Base-by-base conservation (phyloP, 2,113 vertebrate species). In the Platycercus adscitus region DNA sequence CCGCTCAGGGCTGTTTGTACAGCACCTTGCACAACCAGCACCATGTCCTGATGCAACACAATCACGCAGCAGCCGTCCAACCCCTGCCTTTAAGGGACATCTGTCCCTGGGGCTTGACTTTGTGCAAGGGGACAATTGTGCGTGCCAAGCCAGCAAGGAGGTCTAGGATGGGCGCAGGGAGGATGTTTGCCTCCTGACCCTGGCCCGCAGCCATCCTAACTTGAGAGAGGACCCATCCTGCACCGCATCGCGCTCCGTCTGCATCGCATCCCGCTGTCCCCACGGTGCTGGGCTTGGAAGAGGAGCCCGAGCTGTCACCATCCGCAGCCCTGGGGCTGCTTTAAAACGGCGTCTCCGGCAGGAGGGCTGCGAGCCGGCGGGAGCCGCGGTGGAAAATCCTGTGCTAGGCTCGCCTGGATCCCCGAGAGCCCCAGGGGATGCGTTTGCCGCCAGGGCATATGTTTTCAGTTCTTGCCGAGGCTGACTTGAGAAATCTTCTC, bases 401-500 rank as follows among this genome's bases (percentile, higher is more conserved):
- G 86, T 21, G 77, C 90, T 58, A 41, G 79, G 88, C 93, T 93
- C 19, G 86, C 81, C 93, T 89, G 31, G 91, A 93, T 95, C 89
- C 83, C 81, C 3, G 17, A 46, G 5, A 35, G 70, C 93, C 96
- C 95, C 90, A 1, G 88, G 95, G 95, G 92, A 94, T 28, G 43
- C 8, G 33, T 73, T 82, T 80, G 96, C 85, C 72, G 95, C 95
- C 89, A 95, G 94, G 89, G 92, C 95, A 96, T 95, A 18, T 93
- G 95, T 95, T 97, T 95, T 84, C 94, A 91, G 96, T 94, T 94
- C 92, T 93, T 90, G 85, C 90, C 69, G 84, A 85, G 95, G 94
- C 95, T 13, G 60, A 94, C 95, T 95, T 96, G 96, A 94, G 91
- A 95, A 97, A 96, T 93, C 89, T 80, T 94, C 93, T 96, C 80